Evolutionary conservation across 1,140 invertebrate species (phyloP), one percentile per base, ranked within the genome.

Genomic region (Delia radicum): DNA sequence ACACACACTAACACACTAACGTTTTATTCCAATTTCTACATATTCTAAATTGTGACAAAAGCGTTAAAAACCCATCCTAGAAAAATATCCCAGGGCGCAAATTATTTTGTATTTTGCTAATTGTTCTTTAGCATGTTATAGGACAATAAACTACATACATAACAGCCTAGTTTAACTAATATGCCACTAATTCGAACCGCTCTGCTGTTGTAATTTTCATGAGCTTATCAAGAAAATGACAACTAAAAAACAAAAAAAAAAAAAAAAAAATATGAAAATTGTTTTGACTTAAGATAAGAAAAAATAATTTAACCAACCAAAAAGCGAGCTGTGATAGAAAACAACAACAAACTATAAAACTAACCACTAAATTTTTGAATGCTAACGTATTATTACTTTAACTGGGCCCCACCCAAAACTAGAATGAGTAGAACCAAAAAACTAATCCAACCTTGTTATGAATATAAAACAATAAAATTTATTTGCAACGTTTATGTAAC

Each of bases 261-360:
- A n/a, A 2, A 21, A 37, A 72, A 29, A 73, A 65, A 67, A 69
- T 75, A 67, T 75, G 74, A 46, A 69, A 75, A 75, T 75, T 75
- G 74, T 69, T 75, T 42, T 46, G 74, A 75, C 62, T 75, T 75
- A 42, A 75, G 74, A 75, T 75, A 75, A 75, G 74, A n/a, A n/a
- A n/a, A n/a, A n/a, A n/a, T n/a, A n/a, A n/a, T n/a, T n/a, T n/a
- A n/a, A n/a, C n/a, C n/a, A n/a, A 28, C 28, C 29, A 61, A 28
- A 42, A 31, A n/a, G n/a, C n/a, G n/a, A n/a, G n/a, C n/a, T n/a
- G n/a, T n/a, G n/a, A n/a, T n/a, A n/a, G n/a, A n/a, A 27, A 13
- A 21, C 71, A 55, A 7, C 65, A 37, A 31, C 72, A 13, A 61
- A 69, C n/a, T 31, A 29, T 8, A 31, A 26, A 21, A 61, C 24